Evolutionary conservation across 2,888 invertebrate species (phyloP), one percentile per base, ranked within the genome.

Genomic region (Ophioninae sp.): DNA sequence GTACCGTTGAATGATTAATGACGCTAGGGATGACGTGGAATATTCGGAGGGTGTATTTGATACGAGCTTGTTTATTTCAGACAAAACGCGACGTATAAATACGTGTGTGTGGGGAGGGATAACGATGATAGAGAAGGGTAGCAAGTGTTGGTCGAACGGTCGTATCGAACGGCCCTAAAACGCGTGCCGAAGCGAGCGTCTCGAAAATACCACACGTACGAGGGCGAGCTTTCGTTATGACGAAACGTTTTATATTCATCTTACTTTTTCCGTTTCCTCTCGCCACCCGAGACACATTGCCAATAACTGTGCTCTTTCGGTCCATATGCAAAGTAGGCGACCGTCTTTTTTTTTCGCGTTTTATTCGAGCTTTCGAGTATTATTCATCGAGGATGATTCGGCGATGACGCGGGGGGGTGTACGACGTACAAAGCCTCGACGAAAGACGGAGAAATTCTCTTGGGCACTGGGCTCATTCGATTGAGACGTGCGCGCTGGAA

Each of bases 381-480:
- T 81, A 84, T 84, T 81, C 83, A 83, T 77, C 75, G 78, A 71
- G 75, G 78, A 79, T 72, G 71, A 84, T 81, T 79, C 69, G 77
- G 64, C 67, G 80, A 80, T 59, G 79, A 83, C 67, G 79, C n/a
- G 79, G 37, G 78, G 39, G 65, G 63, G 71, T 41, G 51, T 13
- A 10, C 10, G 17, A 51, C 30, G 59, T 37, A 17, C 59, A 13
- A 59, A 5, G 5, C 8, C 37, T 20, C 2, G 22, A 39, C 37
- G 13, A 41, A 9, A 64, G 64, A 51, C 64, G 22, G 37, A 10
- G 6, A 20, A 39, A 13, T 56, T 37, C 56, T 30, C 39, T 51
- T 20, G 17, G 22, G 22, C 10, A 37, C 23, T 58, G 9, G 10
- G 44, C 30, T 22, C 67, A 65, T 71, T 65, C 68, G 37, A 65